A percentile compares a stretch with the other conserved stretches of the same genome.
phyloP scores from a whole-genome alignment of 2,888 invertebrate species.

The Cerastis leucographa region DNA sequence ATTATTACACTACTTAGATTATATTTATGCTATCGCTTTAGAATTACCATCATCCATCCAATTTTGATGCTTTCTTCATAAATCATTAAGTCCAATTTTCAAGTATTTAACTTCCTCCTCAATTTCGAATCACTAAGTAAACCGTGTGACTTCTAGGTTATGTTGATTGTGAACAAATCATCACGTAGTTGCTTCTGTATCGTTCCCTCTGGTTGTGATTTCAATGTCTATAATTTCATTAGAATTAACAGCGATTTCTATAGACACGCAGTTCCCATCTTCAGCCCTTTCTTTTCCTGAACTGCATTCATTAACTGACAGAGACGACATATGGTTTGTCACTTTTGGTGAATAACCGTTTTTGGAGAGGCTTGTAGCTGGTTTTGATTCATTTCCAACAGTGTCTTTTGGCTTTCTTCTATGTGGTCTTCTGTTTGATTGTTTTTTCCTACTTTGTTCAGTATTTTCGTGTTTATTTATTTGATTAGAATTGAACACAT shows the following conservation, averaged over 20 bases:
- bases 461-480: background rate
- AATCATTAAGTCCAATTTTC: background rate
- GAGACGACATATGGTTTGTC: background rate
- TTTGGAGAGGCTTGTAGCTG: background rate
- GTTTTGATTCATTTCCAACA: background rate
- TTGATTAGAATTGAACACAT: background rate
- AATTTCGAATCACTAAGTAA: background rate
- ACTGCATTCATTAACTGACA: conserved; percentile 23
- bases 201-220: background rate
- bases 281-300: conserved; percentile 29
- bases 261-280: conserved; percentile 41
- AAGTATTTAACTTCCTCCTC: background rate
- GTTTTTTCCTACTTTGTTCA: background rate
- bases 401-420: background rate
- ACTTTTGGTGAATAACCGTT: background rate
- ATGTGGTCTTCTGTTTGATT: background rate
- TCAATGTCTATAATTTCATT: conserved; percentile 30
- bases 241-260: conserved; percentile 35
- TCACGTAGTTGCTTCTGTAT: background rate
- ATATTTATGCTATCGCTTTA: background rate
- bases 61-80: background rate
- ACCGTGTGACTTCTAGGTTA: background rate
- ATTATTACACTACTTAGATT: background rate
- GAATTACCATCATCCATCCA: background rate
- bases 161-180: background rate